These are phyloP conservation scores for Plutella xylostella DNA, from an alignment of 2,888 invertebrate species.

Conservation along the genomic window DNA sequence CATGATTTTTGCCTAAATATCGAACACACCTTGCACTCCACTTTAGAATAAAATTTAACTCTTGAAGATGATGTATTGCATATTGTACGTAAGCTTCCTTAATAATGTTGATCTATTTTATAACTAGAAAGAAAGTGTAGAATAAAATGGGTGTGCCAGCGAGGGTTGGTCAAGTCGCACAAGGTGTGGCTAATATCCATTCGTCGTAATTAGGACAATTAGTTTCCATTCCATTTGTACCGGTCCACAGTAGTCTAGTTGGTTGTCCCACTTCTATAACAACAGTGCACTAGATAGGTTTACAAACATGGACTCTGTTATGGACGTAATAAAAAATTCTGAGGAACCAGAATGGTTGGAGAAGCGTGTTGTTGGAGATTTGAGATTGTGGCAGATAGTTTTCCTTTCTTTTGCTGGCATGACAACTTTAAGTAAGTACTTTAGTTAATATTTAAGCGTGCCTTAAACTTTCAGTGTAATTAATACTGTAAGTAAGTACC, in stretches of 20 bases:
- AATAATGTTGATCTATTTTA: no score
- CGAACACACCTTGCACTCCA: background rate
- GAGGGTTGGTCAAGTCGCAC: constrained; percentile 35
- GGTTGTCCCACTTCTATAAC: constrained; percentile 11
- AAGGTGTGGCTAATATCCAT: constrained; percentile 58
- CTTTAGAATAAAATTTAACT: background rate
- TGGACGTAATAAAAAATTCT: constrained; percentile 53
- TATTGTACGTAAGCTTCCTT: no score
- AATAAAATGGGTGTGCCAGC: constrained; percentile 43
- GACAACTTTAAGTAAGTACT: constrained; percentile 72
- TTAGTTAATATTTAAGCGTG: no score
- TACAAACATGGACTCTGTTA: constrained; percentile 42
- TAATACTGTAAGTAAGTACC: no score
- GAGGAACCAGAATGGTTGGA: constrained; percentile 80
- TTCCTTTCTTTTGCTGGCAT: constrained; percentile 76
- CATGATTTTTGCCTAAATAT: background rate
- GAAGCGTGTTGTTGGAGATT: constrained; percentile 72
- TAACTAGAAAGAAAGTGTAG: no score
- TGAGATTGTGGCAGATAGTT: constrained; percentile 86
- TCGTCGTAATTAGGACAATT: constrained; percentile 51
- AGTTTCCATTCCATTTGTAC: constrained; percentile 37
- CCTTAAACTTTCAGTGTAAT: no score
- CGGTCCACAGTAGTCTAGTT: constrained; percentile 28
- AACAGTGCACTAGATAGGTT: background rate
- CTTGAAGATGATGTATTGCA: no score